phyloP scores from a whole-genome alignment of 2,113 vertebrate species.

The Machaerirhynchus nigripectus region DNA sequence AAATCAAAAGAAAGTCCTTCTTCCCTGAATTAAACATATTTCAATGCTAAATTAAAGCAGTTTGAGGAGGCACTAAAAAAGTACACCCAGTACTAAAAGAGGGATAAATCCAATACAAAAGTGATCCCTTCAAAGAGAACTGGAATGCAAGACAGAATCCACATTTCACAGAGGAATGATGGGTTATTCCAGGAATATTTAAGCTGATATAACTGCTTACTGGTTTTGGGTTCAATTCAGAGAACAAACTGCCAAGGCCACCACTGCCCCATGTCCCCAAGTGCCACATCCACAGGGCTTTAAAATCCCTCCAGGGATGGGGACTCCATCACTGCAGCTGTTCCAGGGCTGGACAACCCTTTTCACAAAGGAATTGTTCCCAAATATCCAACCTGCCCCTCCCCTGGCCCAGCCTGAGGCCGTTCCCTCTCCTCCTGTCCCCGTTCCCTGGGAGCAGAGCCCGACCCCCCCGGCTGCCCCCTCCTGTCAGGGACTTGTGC shows the following conservation, averaged over 20 bases:
- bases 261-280: background rate
- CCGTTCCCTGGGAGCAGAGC: background rate
- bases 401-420: background rate
- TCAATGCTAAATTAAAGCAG: background rate
- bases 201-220: background rate
- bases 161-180: accelerated
- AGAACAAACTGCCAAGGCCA: background rate
- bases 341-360: background rate
- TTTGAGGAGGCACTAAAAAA: background rate
- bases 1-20: background rate
- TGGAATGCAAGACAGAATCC: background rate
- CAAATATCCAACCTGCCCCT: accelerated
- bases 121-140: background rate
- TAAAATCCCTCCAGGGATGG: background rate
- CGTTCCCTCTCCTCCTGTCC: background rate
- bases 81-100: background rate
- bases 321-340: background rate
- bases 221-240: background rate
- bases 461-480: background rate
- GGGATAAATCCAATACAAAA: background rate
- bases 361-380: background rate
- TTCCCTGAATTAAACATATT: background rate
- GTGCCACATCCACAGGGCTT: background rate
- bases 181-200: background rate
- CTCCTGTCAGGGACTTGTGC: background rate